Evolutionary conservation across 2,797 vertebrate species (phyloP).

Genomic region (Chelidonichthys spinosus): DNA sequence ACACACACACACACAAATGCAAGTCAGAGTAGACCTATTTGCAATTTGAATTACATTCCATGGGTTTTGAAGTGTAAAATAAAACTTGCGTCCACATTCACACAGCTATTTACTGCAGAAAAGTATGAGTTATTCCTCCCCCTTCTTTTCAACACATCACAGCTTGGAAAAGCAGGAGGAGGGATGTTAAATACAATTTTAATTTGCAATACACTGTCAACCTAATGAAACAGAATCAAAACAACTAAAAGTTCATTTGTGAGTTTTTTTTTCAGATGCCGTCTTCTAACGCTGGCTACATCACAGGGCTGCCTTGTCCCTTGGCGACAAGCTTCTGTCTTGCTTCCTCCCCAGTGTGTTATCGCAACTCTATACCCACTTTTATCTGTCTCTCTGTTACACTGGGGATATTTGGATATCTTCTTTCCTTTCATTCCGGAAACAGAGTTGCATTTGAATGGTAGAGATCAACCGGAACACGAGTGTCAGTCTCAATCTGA

Average conservation of each 20-base stretch:
- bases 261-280: not conserved
- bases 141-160: slow-evolving; percentile 8
- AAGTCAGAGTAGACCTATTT: too few species aligned
- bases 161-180: not conserved
- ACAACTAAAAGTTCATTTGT: not conserved
- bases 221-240: not conserved
- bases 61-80: not conserved
- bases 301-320: slow-evolving; percentile 24
- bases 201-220: not conserved
- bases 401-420: slow-evolving; percentile 51
- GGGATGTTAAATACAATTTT: not conserved
- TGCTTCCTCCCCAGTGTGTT: slow-evolving; percentile 50
- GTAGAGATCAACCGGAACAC: slow-evolving; percentile 56
- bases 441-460: slow-evolving; percentile 44
- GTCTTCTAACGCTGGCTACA: slow-evolving; percentile 1
- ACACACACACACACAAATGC: too few species aligned
- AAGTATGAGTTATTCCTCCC: not conserved
- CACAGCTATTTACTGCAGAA: not conserved
- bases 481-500: slow-evolving; percentile 67
- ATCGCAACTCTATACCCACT: slow-evolving; percentile 48
- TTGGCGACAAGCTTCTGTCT: slow-evolving; percentile 30
- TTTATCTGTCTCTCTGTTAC: slow-evolving; percentile 49
- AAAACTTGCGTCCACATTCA: not conserved
- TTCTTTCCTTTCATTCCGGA: slow-evolving; percentile 51
- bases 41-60: not conserved